A percentile compares a stretch with the other conserved stretches of the same genome.
These are phyloP conservation scores for Deroplatys truncata DNA, from an alignment of 2,888 invertebrate species.

Conservation along the genomic window DNA sequence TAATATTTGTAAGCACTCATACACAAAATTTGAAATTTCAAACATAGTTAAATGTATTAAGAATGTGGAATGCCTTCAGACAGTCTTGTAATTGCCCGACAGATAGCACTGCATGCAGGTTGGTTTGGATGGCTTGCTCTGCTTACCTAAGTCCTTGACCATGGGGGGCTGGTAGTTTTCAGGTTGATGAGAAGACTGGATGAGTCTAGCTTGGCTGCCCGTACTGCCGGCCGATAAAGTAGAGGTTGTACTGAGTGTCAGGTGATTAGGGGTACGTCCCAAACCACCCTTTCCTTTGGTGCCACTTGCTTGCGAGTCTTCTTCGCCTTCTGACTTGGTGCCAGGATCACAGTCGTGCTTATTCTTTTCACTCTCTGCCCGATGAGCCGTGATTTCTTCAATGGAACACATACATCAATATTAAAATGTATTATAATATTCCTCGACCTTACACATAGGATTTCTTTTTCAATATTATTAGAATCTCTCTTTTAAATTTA, in stretches of 20 bases:
- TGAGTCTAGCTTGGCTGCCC: conserved; percentile 86
- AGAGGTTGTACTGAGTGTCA: conserved; percentile 89
- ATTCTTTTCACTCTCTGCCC: conserved; percentile 36
- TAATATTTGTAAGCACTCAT: no score
- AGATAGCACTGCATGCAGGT: conserved; percentile 67
- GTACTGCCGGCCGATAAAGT: conserved; percentile 92
- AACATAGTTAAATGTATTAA: no score
- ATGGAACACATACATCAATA: background rate
- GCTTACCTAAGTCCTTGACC: conserved; percentile 88
- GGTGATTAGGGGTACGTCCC: conserved; percentile 89
- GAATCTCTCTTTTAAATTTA: no score
- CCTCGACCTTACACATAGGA: no score
- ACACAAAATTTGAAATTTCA: no score
- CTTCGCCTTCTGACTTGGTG: conserved; percentile 83
- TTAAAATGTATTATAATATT: background rate
- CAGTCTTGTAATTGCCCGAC: conserved; percentile 49
- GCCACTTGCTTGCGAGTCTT: conserved; percentile 65
- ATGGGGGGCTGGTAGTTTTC: conserved; percentile 85
- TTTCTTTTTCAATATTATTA: no score
- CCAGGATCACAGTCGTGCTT: conserved; percentile 54
- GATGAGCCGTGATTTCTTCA: background rate
- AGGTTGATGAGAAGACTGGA: conserved; percentile 91
- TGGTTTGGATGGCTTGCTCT: conserved; percentile 44
- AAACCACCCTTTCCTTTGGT: conserved; percentile 55
- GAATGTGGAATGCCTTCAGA: background rate